Base-by-base conservation (phyloP, 2,797 vertebrate species). In the Phalloptychus januarius region DNA sequence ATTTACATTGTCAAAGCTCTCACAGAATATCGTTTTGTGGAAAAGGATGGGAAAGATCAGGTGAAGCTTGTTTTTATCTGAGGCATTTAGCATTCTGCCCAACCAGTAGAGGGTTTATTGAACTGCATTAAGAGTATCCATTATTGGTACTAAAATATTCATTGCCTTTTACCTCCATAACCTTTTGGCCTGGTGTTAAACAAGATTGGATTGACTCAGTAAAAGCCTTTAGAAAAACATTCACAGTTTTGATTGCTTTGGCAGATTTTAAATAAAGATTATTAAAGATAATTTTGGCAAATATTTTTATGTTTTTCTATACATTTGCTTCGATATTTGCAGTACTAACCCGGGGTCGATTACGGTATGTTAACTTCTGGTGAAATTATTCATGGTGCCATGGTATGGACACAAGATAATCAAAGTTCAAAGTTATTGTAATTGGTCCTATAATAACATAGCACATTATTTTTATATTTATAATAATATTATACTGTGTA, bases 31-130 rank as follows among this genome's bases (percentile, higher is more conserved):
- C 97, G 98, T 87, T 99, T 97, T 83, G 93, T 97, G 0, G 98
- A 99, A 80, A 96, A 98, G 33, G 98, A 99, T 0, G 97, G 98
- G 71, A 99, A 99, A 88, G 98, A 99, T 94, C 98, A 99, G 95
- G 96, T 96, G 87, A 84, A 74, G 0, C 42, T 63, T n/a, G 11
- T 48, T 69, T 63, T 13, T 46, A 16, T 79, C 48, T 72, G 54
- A 56, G 42, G 45, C 56, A n/a, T 46, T 0, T 0, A 61, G 4
- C 31, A 4, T 74, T 76, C 74, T 50, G 75, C 25, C 54, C 38
- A 5, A 63, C 72, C 6, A 77, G 74, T 82, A 61, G 46, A 52
- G 16, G 31, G 33, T 25, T 79, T 31, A 72, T 70, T 61, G 8
- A 52, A n/a, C 5, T 77, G 40, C 65, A 78, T 75, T 71, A 72